Conservation (phyloP, 1,140 invertebrate genomes). For the Pissodes strobi region DNA sequence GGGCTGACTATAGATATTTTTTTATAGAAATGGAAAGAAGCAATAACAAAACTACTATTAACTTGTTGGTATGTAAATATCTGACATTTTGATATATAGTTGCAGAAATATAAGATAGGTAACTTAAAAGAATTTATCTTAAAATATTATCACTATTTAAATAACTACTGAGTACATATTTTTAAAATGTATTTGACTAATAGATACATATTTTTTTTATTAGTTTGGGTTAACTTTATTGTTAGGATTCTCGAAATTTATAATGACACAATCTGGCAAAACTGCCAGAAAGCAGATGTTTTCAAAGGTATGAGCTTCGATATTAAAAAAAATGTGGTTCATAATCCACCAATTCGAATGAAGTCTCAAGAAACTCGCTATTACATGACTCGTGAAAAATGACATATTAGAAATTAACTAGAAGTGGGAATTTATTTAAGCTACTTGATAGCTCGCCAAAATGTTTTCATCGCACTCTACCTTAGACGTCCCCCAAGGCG, state of each 20-base stretch:
- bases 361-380: constrained; percentile 88
- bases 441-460: too few species aligned
- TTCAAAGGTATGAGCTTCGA: constrained; percentile 96
- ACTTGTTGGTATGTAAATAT: constrained; percentile 76
- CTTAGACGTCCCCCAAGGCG: too few species aligned
- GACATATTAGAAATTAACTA: constrained; percentile 88
- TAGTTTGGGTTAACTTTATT: constrained; percentile 88
- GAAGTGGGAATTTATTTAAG: constrained; percentile 68
- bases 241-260: constrained; percentile 94
- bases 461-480: too few species aligned
- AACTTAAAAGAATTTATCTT: too few species aligned
- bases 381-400: constrained; percentile 90
- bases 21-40: constrained; percentile 95
- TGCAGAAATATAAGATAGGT: too few species aligned
- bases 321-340: constrained; percentile 93
- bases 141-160: too few species aligned
- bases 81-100: too few species aligned
- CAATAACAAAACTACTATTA: constrained; percentile 92
- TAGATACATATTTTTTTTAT: constrained; percentile 33
- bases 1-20: constrained; percentile 94
- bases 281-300: constrained; percentile 79
- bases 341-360: constrained; percentile 84
- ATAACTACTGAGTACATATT: too few species aligned
- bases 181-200: too few species aligned
- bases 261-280: constrained; percentile 90